Base-by-base conservation (phyloP, 1,140 invertebrate genomes). In the Telenomus remus region DNA sequence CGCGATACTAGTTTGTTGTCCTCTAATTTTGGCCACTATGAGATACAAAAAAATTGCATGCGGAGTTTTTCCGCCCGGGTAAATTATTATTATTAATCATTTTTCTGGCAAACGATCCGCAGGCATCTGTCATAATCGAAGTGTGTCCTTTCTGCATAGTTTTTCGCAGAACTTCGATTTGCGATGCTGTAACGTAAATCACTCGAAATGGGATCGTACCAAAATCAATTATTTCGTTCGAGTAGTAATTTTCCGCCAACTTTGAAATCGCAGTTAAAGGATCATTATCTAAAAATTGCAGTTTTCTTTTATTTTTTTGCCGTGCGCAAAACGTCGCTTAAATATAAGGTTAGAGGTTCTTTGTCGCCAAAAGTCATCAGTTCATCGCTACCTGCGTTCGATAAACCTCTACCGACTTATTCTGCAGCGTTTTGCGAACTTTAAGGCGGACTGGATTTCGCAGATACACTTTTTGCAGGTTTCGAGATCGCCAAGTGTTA, bases 1-100 rank as follows among this genome's bases (percentile, higher is more conserved):
- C 5, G 49, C 19, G 3, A 51, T 12, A 34, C 19, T 51, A n/a
- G 35, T 34, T 51, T 51, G 49, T 19, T 48, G 19, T 7, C 14
- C 16, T 2, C 10, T n/a, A 1, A 48, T n/a, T 3, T 19, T 5
- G 0, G 16, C 12, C 8, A 2, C 2, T 4, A 39, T 39, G 3
- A 11, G 2, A 9, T 39, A 39, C 9, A 39, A 39, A 39, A 39
- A 39, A 4, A 39, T 39, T 27, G 19, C 2, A 27, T 6, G 2
- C 6, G 19, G 6, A 3, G 1, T 27, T 27, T 1, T 27, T 3
- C 19, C 19, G 6, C 6, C 1, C 19, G 19, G 19, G 6, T 27
- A 27, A 27, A 27, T 6, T 27, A 27, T 27, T 27, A 6, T 3
- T n/a, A n/a, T n/a, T n/a, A n/a, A n/a, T n/a, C n/a, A n/a, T n/a